A percentile compares a stretch with the other conserved stretches of the same genome.
Evolutionary conservation across 1,140 invertebrate genomes (phyloP).

Genomic region (Anagrus nilaparvatae): DNA sequence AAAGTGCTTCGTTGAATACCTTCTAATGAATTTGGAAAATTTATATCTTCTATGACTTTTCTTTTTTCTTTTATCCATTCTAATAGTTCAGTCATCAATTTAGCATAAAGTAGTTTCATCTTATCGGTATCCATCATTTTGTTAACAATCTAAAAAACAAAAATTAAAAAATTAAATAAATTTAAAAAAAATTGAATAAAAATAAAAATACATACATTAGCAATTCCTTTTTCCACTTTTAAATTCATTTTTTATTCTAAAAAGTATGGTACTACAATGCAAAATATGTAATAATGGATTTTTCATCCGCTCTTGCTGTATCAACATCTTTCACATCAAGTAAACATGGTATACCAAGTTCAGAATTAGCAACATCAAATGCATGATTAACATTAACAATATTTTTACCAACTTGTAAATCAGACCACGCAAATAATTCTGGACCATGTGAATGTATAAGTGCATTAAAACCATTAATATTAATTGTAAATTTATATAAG

Average conservation of each 20-base stretch:
- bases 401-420: conserved; percentile 62
- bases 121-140: conserved; percentile 92
- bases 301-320: conserved; percentile 83
- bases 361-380: conserved; percentile 84
- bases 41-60: conserved; percentile 67
- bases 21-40: conserved; percentile 92
- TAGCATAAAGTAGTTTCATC: conserved; percentile 81
- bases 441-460: conserved; percentile 93
- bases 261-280: conserved; percentile 99
- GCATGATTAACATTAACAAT: conserved; percentile 92
- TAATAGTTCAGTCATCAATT: conserved; percentile 71
- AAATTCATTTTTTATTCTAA: conserved; percentile 94
- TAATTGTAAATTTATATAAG: too few relatives aligned
- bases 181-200: not conserved
- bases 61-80: conserved; percentile 92
- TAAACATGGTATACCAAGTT: conserved; percentile 78
- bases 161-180: too few relatives aligned
- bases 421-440: conserved; percentile 80
- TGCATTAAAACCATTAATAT: conserved; percentile 97
- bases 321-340: conserved; percentile 89
- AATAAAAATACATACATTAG: conserved; percentile 62
- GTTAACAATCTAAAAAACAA: conserved; percentile 79
- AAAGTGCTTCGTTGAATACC: conserved; percentile 94
- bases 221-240: conserved; percentile 95
- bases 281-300: conserved; percentile 96